phyloP scores from a whole-genome alignment of 92 coral and sea anemone genomes.

The Parazoanthus swiftii region DNA sequence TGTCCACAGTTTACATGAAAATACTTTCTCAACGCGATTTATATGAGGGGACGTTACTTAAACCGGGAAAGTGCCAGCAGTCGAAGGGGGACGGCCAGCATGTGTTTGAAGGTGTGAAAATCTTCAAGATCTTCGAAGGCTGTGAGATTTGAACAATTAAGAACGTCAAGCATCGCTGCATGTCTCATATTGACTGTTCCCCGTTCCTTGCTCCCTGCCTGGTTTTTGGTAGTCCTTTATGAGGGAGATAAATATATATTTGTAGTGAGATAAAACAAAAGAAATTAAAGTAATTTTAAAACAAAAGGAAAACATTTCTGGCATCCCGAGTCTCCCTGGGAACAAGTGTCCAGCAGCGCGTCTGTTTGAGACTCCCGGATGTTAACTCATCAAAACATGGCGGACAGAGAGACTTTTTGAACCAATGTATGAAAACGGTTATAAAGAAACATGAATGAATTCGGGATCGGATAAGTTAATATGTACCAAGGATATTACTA shows the following conservation, averaged over 20 bases:
- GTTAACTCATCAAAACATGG: conserved; percentile 61
- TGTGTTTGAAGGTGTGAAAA: too few species aligned
- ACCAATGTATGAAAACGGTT: conserved; percentile 1
- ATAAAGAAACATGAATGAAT: conserved; percentile 67
- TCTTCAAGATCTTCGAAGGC: too few species aligned
- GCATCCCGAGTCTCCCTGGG: conserved; percentile 44
- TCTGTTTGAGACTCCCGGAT: conserved; percentile 56
- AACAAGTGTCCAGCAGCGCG: conserved; percentile 38
- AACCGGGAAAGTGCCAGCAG: too few species aligned
- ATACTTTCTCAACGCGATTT: background rate
- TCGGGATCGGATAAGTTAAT: conserved; percentile 60
- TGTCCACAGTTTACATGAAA: background rate
- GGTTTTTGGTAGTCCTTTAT: too few species aligned
- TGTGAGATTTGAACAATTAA: too few species aligned
- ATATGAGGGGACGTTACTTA: background rate
- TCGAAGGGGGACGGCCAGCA: too few species aligned
- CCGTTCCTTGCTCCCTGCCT: too few species aligned
- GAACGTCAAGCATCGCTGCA: too few species aligned
- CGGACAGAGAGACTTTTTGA: conserved; percentile 49
- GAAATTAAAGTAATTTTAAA: too few species aligned
- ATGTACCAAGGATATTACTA: conserved; percentile 80
- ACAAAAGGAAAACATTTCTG: background rate
- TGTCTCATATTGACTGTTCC: too few species aligned
- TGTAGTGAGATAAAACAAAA: background rate
- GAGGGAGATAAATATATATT: too few species aligned